Conservation (phyloP, 2,888 invertebrate genomes). For the Arenicola marina region DNA sequence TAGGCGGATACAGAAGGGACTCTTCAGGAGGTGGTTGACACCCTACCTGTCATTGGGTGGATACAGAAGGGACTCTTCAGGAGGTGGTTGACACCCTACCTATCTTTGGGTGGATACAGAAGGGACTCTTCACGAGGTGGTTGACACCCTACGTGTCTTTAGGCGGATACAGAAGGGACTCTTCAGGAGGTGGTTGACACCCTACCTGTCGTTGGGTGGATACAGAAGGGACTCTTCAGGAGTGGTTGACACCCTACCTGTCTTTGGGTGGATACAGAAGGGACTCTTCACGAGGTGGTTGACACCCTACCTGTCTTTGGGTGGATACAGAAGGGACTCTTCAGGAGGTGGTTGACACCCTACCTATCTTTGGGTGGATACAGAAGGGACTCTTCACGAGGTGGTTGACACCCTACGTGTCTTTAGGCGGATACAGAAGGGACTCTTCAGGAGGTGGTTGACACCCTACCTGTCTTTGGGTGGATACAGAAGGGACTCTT, state of each 20-base stretch:
- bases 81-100: slow-evolving; percentile 93
- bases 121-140: slow-evolving; percentile 98
- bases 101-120: slow-evolving; percentile 99
- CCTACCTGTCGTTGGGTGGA: slow-evolving; percentile 98
- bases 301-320: slow-evolving; percentile 95
- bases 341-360: slow-evolving; percentile 93
- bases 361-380: slow-evolving; percentile 98
- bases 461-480: slow-evolving; percentile 96
- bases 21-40: slow-evolving; percentile 94
- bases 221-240: slow-evolving; percentile 97
- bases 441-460: slow-evolving; percentile 97
- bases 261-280: slow-evolving; percentile 99
- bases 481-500: slow-evolving; percentile 99
- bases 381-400: slow-evolving; percentile 98
- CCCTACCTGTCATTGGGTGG: slow-evolving; percentile 98
- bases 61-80: slow-evolving; percentile 98
- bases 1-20: slow-evolving; percentile 99
- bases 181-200: slow-evolving; percentile 94
- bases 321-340: slow-evolving; percentile 98
- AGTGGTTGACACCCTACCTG: slow-evolving; percentile 94
- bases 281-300: slow-evolving; percentile 99
- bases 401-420: slow-evolving; percentile 94
- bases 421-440: slow-evolving; percentile 99
- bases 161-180: slow-evolving; percentile 99
- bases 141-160: slow-evolving; percentile 95